A percentile compares a stretch with the other conserved stretches of the same genome.
These are phyloP conservation scores for Caenorhabditis wallacei DNA, from an alignment of 2,888 invertebrate species.

Conservation along the genomic window DNA sequence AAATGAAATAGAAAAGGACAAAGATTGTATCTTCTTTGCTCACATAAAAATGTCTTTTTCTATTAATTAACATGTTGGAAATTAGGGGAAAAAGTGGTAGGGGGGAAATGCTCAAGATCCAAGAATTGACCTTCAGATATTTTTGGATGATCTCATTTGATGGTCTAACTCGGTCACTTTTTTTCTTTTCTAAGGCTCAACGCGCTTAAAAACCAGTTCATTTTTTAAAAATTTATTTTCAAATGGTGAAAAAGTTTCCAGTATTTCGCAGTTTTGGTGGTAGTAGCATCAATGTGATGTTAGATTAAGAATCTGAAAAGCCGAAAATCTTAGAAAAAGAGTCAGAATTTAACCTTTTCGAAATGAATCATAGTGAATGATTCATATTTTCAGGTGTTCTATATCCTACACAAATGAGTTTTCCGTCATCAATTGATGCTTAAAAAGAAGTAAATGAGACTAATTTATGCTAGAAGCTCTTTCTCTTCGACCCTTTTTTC, in stretches of 20 bases:
- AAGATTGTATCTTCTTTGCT: constrained; percentile 47
- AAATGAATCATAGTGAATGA: constrained; percentile 10
- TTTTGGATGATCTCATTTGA: not conserved
- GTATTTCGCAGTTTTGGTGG: not conserved
- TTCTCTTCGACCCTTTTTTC: constrained; percentile 19
- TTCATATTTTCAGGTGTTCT: constrained; percentile 26
- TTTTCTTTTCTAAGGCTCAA: not conserved
- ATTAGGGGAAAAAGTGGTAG: constrained; percentile 33
- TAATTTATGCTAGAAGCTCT: constrained; percentile 55
- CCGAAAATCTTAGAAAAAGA: no score
- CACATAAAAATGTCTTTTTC: constrained; percentile 46
- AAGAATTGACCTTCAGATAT: constrained; percentile 13
- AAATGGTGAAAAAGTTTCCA: no score
- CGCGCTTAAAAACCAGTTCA: no score
- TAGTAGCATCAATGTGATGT: no score
- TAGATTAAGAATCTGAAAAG: no score
- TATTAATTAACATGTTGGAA: constrained; percentile 50
- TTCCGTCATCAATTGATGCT: constrained; percentile 14
- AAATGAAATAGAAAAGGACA: constrained; percentile 29
- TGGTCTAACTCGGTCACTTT: not conserved
- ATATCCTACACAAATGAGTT: constrained; percentile 24
- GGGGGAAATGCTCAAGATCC: constrained; percentile 10
- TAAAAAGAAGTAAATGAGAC: constrained; percentile 51
- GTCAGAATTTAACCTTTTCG: not conserved
- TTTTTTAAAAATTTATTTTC: no score